Percentiles rank a stretch among this genome's conserved stretches.
Evolutionary conservation across 2,888 invertebrate genomes (phyloP).

Genomic region (Achlya flavicornis): DNA sequence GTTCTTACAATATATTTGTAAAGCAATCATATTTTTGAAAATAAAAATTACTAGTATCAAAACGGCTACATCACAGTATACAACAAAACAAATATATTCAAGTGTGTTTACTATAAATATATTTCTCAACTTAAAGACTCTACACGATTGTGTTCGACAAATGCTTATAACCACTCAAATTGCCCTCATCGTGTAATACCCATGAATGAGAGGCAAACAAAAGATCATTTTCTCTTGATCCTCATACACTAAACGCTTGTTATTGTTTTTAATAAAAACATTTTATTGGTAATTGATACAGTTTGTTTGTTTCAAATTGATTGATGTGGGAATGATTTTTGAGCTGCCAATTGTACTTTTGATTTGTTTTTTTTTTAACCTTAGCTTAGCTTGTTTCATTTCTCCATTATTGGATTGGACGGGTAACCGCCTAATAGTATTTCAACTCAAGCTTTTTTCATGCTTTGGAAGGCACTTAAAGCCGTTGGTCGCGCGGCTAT

Average conservation of each 20-base stretch:
- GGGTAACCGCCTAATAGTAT: too few species aligned
- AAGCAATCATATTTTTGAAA: neutral
- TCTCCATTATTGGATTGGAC: too few species aligned
- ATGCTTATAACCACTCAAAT: conserved; percentile 65
- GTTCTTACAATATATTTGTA: neutral
- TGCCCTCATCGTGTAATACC: conserved; percentile 54
- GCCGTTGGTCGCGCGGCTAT: too few species aligned
- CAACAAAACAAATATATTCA: conserved; percentile 58
- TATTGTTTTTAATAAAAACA: conserved; percentile 72
- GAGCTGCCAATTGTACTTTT: conserved; percentile 15
- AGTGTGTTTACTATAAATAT: conserved; percentile 79
- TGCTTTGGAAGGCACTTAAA: too few species aligned
- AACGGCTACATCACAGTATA: conserved; percentile 37
- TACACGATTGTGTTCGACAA: conserved; percentile 62
- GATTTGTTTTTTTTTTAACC: neutral
- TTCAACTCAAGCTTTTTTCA: too few species aligned
- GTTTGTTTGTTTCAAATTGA: conserved; percentile 59
- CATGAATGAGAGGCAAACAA: conserved; percentile 48
- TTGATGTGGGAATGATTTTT: conserved; percentile 71
- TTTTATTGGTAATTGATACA: conserved; percentile 56
- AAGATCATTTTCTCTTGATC: conserved; percentile 57
- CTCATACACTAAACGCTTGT: conserved; percentile 45
- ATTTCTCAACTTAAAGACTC: conserved; percentile 52
- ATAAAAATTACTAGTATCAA: conserved; percentile 54
- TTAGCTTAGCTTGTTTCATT: too few species aligned